Evolutionary conservation across 2,888 invertebrate genomes (phyloP).

Genomic region (Nemotelus pantherinus): DNA sequence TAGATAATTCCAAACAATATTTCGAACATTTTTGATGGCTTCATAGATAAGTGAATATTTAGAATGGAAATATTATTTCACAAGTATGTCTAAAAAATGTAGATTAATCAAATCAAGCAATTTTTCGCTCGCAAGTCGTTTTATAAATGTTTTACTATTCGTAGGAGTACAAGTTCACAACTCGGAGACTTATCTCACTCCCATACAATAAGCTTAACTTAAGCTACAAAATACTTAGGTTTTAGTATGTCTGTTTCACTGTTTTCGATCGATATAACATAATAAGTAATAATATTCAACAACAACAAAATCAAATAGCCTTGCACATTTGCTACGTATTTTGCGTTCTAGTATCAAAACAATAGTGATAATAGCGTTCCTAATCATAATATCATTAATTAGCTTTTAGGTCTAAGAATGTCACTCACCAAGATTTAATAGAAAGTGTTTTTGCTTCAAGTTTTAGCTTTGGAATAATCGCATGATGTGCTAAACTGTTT

Average conservation of each 20-base stretch:
- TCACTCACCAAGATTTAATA: background rate
- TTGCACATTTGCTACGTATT: background rate
- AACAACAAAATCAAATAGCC: conserved; percentile 19
- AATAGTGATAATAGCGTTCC: background rate
- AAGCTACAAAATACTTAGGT: conserved; percentile 47
- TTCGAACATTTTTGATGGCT: too few relatives aligned
- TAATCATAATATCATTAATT: background rate
- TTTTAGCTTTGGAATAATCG: background rate
- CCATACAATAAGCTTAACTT: conserved; percentile 50
- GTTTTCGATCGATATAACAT: conserved; percentile 23
- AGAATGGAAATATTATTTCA: too few relatives aligned
- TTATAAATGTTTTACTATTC: too few relatives aligned
- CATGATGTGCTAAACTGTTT: too few relatives aligned
- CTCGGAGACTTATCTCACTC: too few relatives aligned
- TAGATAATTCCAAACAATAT: too few relatives aligned
- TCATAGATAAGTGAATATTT: too few relatives aligned
- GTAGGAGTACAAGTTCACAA: too few relatives aligned
- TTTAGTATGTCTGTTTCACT: conserved; percentile 11
- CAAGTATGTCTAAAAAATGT: too few relatives aligned
- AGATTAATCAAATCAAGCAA: too few relatives aligned
- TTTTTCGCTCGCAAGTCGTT: too few relatives aligned
- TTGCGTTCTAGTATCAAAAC: too few relatives aligned
- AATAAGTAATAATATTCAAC: background rate
- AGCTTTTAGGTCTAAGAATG: background rate
- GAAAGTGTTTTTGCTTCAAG: background rate